These are phyloP conservation scores for Paracyprichromis sp. DNA, from an alignment of 2,113 vertebrate species.

Conservation along the genomic window DNA sequence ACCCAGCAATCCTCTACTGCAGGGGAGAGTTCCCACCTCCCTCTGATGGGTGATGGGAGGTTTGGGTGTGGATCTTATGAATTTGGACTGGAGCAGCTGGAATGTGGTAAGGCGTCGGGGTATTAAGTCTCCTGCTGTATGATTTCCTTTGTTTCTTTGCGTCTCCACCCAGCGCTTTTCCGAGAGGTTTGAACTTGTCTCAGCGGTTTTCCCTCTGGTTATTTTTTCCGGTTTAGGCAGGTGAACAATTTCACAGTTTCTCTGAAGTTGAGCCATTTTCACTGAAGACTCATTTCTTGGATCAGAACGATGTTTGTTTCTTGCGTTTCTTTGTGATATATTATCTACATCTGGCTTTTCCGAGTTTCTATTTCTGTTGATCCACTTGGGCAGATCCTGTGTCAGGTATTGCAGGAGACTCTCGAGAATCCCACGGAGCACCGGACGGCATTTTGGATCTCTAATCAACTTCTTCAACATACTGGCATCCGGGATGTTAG, in stretches of 20 bases:
- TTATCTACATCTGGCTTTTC: neutral
- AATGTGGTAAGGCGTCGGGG: constrained; percentile 73
- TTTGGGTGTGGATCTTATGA: constrained; percentile 75
- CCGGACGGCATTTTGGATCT: constrained; percentile 59
- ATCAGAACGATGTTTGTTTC: neutral
- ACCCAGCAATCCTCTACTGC: constrained; percentile 27
- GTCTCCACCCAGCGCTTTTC: neutral
- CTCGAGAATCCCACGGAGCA: constrained; percentile 73
- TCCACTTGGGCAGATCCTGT: neutral
- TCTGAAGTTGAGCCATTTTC: neutral
- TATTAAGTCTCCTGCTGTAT: neutral
- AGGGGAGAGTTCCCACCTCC: constrained; percentile 77
- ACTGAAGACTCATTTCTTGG: neutral
- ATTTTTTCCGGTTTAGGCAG: neutral
- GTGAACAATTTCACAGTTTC: neutral
- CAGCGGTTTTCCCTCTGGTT: neutral
- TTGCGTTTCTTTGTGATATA: neutral
- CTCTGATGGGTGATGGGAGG: constrained; percentile 69
- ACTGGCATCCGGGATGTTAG: constrained; percentile 49
- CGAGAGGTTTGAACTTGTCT: neutral
- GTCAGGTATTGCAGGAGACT: constrained; percentile 78
- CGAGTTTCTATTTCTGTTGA: neutral
- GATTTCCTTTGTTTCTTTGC: neutral
- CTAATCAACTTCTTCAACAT: constrained; percentile 75
- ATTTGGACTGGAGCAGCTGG: constrained; percentile 84